A percentile compares a stretch with the other conserved stretches of the same genome.
These are phyloP conservation scores for Parotocinclus haroldoi DNA, from an alignment of 2,797 vertebrate genomes.

Conservation along the genomic window DNA sequence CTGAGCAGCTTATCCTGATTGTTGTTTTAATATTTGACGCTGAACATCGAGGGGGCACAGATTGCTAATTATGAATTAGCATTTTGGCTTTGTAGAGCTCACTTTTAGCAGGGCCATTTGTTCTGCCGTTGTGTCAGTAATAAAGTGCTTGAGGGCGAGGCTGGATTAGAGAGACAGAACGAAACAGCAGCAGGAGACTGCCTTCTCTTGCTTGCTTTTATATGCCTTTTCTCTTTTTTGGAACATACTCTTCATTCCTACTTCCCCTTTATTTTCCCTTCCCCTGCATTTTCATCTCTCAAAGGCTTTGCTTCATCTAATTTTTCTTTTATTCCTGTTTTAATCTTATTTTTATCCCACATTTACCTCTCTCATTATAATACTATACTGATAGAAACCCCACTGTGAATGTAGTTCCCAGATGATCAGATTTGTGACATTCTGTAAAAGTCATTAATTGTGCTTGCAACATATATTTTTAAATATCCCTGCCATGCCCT, in stretches of 20 bases:
- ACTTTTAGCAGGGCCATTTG: slow-evolving; percentile 60
- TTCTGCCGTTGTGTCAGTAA: slow-evolving; percentile 60
- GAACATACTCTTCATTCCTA: slow-evolving; percentile 1
- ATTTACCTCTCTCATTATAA: no score
- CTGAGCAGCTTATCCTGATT: slow-evolving; percentile 17
- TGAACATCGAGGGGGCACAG: slow-evolving; percentile 48
- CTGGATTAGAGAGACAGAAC: slow-evolving; percentile 37
- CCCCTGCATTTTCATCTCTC: background rate
- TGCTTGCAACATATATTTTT: no score
- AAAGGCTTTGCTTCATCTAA: background rate
- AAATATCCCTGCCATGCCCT: no score
- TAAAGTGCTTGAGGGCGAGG: slow-evolving; percentile 58
- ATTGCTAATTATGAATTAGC: slow-evolving; percentile 69
- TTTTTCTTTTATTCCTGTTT: no score
- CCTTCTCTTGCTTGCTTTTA: slow-evolving; percentile 2
- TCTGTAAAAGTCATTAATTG: no score
- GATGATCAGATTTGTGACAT: no score
- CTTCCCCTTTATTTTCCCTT: background rate
- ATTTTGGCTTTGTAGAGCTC: slow-evolving; percentile 63
- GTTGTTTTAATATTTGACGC: slow-evolving; percentile 43
- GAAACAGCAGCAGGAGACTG: slow-evolving; percentile 26
- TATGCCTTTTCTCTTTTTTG: background rate
- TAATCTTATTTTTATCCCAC: no score
- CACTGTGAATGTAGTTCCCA: no score
- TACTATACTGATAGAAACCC: no score